phyloP scores from a whole-genome alignment of 2,113 vertebrate species.

The Felis chaus region DNA sequence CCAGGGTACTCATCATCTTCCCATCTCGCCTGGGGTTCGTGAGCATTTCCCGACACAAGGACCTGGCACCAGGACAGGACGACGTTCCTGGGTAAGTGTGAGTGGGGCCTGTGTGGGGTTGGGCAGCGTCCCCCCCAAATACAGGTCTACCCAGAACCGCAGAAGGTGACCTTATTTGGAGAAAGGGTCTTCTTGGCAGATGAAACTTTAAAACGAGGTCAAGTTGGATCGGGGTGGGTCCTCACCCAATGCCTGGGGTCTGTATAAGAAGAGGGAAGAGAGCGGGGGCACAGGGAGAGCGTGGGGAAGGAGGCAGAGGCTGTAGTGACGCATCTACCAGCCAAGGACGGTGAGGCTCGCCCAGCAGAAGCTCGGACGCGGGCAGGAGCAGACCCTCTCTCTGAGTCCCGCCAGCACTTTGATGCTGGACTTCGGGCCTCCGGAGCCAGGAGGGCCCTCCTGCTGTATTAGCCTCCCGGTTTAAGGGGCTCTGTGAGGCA shows the following conservation, averaged over 20 bases:
- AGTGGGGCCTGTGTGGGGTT: not conserved
- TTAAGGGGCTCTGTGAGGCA: not conserved
- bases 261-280: not conserved
- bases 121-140: not conserved
- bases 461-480: too few species aligned
- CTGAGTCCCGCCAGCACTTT: not conserved
- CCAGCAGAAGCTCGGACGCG: not conserved
- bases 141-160: not conserved
- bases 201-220: not conserved
- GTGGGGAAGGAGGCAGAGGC: not conserved
- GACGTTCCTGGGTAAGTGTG: not conserved
- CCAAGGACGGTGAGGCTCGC: not conserved
- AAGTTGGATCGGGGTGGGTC: too few species aligned
- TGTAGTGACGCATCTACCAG: accelerated
- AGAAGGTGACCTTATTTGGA: not conserved
- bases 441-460: not conserved
- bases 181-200: not conserved
- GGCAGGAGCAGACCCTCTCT: not conserved
- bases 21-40: not conserved
- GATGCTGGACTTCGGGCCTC: not conserved
- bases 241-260: not conserved
- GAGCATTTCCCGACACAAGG: not conserved
- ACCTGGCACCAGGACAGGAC: not conserved
- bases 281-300: not conserved
- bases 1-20: too few species aligned